These are phyloP conservation scores for Volucella inflata DNA, from an alignment of 2,888 invertebrate species.

Conservation along the genomic window DNA sequence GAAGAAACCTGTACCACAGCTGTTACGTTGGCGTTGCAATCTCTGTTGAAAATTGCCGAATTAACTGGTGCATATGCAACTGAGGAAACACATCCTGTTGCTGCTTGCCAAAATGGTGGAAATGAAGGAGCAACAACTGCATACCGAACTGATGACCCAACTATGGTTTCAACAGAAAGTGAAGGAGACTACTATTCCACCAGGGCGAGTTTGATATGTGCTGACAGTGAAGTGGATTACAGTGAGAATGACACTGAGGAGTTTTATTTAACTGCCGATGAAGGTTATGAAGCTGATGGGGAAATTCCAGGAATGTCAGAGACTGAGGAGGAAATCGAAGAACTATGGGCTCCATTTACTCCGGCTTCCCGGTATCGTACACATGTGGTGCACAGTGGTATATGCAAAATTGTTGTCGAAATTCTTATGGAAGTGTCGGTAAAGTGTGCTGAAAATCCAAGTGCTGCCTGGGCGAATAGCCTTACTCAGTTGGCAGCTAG, in stretches of 20 bases:
- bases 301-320: constrained; percentile 82
- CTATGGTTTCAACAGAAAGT: constrained; percentile 62
- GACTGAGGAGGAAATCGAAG: constrained; percentile 79
- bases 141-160: constrained; percentile 48
- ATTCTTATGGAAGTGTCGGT: constrained; percentile 82
- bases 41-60: constrained; percentile 82
- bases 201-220: constrained; percentile 80
- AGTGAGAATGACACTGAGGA: constrained; percentile 83
- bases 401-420: constrained; percentile 82
- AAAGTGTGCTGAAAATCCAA: constrained; percentile 80
- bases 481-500: constrained; percentile 82
- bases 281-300: constrained; percentile 84
- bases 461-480: constrained; percentile 80
- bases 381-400: constrained; percentile 81
- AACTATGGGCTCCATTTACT: constrained; percentile 80
- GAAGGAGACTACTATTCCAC: constrained; percentile 82
- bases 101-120: constrained; percentile 77
- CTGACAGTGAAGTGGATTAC: constrained; percentile 82
- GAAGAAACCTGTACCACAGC: constrained; percentile 77
- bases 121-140: constrained; percentile 69
- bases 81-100: constrained; percentile 13
- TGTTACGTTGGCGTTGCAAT: constrained; percentile 82
- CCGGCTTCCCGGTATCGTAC: constrained; percentile 82
- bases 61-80: constrained; percentile 76
- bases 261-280: constrained; percentile 82